These are phyloP conservation scores for Piprites chloris DNA, from an alignment of 2,113 vertebrate genomes.

Conservation along the genomic window DNA sequence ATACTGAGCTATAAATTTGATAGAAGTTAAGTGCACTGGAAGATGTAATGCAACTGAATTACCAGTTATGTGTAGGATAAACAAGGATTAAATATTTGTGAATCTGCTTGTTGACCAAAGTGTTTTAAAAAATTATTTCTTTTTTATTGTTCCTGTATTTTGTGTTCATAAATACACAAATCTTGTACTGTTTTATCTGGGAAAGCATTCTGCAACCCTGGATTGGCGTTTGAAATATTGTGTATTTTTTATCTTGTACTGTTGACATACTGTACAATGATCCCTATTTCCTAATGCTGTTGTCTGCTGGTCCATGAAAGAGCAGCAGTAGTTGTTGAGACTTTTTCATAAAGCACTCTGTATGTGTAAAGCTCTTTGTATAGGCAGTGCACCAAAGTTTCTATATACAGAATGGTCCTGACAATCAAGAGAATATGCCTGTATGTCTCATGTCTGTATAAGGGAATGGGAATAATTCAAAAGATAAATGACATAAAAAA, in stretches of 20 bases:
- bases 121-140: background rate
- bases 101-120: background rate
- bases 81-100: background rate
- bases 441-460: background rate
- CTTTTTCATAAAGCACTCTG: background rate
- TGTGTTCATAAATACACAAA: background rate
- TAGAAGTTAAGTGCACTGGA: background rate
- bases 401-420: background rate
- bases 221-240: background rate
- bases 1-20: background rate
- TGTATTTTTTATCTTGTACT: background rate
- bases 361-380: background rate
- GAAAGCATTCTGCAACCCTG: background rate
- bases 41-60: background rate
- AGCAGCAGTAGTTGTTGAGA: background rate
- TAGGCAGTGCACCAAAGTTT: background rate
- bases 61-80: background rate
- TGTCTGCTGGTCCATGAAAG: background rate
- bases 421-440: background rate
- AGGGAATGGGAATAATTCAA: background rate
- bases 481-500: background rate
- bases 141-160: background rate
- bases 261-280: background rate
- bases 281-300: background rate
- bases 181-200: background rate